Percentiles rank a stretch among this genome's conserved stretches.
Conservation (phyloP, 2,797 vertebrate species). For the Platyrinchus mystaceus region DNA sequence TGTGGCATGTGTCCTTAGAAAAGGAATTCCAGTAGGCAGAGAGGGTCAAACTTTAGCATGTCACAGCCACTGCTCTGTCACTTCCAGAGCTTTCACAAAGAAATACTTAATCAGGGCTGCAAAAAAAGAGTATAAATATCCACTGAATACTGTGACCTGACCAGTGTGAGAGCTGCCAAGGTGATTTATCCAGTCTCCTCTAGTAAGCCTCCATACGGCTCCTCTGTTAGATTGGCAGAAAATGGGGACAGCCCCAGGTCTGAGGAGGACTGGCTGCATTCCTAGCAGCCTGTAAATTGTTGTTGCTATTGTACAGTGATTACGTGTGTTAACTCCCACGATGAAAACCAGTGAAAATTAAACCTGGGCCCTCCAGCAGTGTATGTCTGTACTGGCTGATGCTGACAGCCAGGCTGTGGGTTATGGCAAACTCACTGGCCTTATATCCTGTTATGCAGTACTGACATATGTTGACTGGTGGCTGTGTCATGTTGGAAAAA, state of each 20-base stretch:
- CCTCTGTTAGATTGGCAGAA: not conserved
- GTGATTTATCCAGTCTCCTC: not conserved
- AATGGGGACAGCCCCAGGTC: not conserved
- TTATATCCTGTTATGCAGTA: not conserved
- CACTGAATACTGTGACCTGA: not conserved
- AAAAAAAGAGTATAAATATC: not conserved
- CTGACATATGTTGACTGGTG: not conserved
- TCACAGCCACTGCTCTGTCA: not conserved
- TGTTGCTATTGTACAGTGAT: not conserved
- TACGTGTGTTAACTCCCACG: not conserved
- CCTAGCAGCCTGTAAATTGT: conserved; percentile 9
- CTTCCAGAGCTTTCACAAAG: not conserved
- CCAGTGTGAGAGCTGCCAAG: not conserved
- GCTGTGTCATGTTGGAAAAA: not conserved
- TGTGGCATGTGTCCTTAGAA: not conserved
- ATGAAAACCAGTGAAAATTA: not conserved
- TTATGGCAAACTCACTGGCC: not conserved
- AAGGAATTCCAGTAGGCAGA: not conserved
- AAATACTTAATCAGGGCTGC: not conserved
- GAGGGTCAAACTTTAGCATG: not conserved
- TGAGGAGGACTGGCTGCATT: not conserved
- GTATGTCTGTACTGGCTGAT: not conserved
- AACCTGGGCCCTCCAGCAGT: not conserved
- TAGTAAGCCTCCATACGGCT: not conserved
- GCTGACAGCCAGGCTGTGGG: not conserved